phyloP scores from a whole-genome alignment of 2,888 invertebrate genomes.

The Drosophila mulleri region DNA sequence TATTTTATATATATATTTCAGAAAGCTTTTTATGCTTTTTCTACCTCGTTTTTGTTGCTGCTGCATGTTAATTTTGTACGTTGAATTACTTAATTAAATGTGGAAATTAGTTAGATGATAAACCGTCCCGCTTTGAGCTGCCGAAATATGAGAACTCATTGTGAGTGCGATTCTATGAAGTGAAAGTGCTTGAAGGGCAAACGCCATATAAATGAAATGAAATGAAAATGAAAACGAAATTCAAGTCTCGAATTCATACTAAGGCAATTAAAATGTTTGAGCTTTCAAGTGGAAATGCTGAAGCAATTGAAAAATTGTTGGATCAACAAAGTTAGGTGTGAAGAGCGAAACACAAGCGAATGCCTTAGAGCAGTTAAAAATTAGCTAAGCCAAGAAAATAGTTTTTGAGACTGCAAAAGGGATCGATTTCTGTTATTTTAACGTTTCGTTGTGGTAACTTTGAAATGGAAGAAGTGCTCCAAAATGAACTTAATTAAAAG shows the following conservation, averaged over 20 bases:
- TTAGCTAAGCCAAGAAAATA: neutral
- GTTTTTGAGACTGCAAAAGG: neutral
- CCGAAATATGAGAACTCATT: slow-evolving; percentile 47
- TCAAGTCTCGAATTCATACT: slow-evolving; percentile 4
- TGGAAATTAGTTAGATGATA: slow-evolving; percentile 66
- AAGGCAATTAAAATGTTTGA: slow-evolving; percentile 4
- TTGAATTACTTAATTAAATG: slow-evolving; percentile 74
- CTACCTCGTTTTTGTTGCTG: slow-evolving; percentile 21
- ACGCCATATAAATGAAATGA: slow-evolving; percentile 26
- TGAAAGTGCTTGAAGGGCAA: slow-evolving; percentile 54
- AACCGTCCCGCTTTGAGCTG: slow-evolving; percentile 15
- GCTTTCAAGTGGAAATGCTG: neutral
- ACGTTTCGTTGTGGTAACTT: neutral
- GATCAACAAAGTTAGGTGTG: slow-evolving; percentile 1
- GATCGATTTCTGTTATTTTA: neutral
- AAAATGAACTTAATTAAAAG: neutral
- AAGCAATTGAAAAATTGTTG: slow-evolving; percentile 1
- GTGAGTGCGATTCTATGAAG: slow-evolving; percentile 31
- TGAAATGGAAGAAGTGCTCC: neutral
- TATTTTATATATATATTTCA: slow-evolving; percentile 37
- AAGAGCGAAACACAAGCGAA: neutral
- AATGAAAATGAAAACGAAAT: slow-evolving; percentile 22
- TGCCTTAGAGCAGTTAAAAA: neutral
- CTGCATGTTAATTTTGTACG: slow-evolving; percentile 40
- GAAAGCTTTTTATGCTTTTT: slow-evolving; percentile 36